Percentiles rank a stretch among this genome's conserved stretches.
These are phyloP conservation scores for Corythaixoides concolor DNA, from an alignment of 2,113 vertebrate species.

Conservation along the genomic window DNA sequence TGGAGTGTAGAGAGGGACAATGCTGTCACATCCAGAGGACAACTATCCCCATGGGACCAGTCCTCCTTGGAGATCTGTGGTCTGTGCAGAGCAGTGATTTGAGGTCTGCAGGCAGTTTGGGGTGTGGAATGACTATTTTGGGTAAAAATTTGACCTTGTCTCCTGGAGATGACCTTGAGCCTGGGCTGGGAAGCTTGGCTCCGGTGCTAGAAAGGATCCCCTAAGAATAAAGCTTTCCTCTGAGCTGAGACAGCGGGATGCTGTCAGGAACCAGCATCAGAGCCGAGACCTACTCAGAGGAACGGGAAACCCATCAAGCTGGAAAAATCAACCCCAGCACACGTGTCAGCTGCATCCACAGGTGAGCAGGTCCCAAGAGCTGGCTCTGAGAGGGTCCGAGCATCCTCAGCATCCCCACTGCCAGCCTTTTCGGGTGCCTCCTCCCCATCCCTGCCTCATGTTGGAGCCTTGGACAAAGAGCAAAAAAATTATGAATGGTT, in stretches of 20 bases:
- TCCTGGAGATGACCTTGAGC: not conserved
- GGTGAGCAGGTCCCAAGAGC: not conserved
- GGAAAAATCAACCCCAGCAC: fast-evolving
- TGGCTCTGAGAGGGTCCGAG: fast-evolving
- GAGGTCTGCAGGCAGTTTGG: not conserved
- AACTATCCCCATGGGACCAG: fast-evolving
- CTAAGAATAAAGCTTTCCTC: not conserved
- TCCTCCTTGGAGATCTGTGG: not conserved
- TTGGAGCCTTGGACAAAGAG: not conserved
- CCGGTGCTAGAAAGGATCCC: not conserved
- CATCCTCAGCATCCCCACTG: not conserved
- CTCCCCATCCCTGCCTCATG: not conserved
- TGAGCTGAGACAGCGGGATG: not conserved
- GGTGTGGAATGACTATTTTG: not conserved
- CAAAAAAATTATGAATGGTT: slow-evolving; percentile 15
- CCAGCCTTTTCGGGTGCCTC: not conserved
- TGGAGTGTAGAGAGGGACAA: not conserved
- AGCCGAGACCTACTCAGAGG: fast-evolving
- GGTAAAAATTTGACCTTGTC: not conserved
- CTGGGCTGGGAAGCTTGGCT: not conserved
- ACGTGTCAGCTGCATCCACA: fast-evolving
- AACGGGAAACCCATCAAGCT: not conserved
- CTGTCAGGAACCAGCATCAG: not conserved
- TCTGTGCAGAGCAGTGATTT: not conserved
- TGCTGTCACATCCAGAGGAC: not conserved